Percentiles rank a stretch among this genome's conserved stretches.
These are phyloP conservation scores for Sebastiscus albofasciatus DNA, from an alignment of 2,797 vertebrate genomes.

Conservation along the genomic window DNA sequence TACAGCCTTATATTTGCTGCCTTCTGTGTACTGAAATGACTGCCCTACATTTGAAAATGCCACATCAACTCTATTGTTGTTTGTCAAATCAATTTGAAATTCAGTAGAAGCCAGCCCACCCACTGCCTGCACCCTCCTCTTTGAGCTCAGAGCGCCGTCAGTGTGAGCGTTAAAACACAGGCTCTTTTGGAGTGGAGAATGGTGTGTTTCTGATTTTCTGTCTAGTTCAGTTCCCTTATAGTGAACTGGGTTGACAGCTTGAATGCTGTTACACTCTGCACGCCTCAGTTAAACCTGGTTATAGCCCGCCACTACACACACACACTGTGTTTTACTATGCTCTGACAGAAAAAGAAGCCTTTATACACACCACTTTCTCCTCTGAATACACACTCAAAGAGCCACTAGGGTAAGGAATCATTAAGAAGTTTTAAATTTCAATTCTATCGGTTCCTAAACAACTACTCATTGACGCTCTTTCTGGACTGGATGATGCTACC, in stretches of 20 bases:
- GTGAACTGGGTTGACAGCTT: constrained; percentile 47
- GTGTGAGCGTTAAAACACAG: constrained; percentile 25
- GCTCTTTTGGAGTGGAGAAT: constrained; percentile 28
- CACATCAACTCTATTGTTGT: constrained; percentile 69
- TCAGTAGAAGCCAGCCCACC: constrained; percentile 56
- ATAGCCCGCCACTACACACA: constrained; percentile 4
- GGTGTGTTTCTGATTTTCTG: constrained; percentile 46
- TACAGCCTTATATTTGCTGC: constrained; percentile 23
- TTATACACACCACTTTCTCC: not conserved
- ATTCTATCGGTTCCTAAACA: not conserved
- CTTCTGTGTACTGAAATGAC: constrained; percentile 34
- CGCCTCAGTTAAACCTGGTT: constrained; percentile 20
- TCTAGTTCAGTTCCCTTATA: constrained; percentile 36
- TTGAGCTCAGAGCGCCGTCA: constrained; percentile 37
- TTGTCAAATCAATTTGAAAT: constrained; percentile 63
- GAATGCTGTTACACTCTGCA: constrained; percentile 34
- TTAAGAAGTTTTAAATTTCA: not conserved
- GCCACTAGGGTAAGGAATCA: not conserved
- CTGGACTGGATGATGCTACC: not conserved
- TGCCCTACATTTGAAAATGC: constrained; percentile 68
- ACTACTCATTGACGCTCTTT: not conserved
- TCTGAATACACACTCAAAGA: constrained; percentile 3
- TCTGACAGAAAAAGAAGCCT: constrained; percentile 10
- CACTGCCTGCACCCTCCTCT: constrained; percentile 42
- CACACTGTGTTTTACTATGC: constrained; percentile 2